Percentiles rank a stretch among this genome's conserved stretches.
These are phyloP conservation scores for Dasyurus viverrinus DNA, from an alignment of 2,113 vertebrate genomes.

Conservation along the genomic window DNA sequence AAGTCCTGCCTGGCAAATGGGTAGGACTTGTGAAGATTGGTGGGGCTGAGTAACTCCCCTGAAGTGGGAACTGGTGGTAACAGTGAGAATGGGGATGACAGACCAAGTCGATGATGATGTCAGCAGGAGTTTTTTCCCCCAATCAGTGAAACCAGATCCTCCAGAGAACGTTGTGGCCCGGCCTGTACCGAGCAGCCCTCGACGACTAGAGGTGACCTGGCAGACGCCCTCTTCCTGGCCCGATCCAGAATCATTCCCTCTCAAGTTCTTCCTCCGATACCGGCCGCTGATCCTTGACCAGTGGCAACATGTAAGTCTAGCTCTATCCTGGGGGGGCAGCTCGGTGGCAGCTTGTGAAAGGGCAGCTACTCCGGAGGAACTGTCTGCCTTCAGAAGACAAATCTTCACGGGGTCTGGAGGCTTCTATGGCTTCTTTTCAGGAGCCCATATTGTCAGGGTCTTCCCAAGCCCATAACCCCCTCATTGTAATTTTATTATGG, in stretches of 20 bases:
- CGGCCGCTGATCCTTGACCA: conserved; percentile 95
- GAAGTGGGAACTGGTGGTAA: not conserved
- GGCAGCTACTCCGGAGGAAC: not conserved
- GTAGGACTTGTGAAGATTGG: not conserved
- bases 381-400: not conserved
- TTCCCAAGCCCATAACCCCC: not conserved
- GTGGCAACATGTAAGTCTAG: conserved; percentile 95
- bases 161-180: conserved; percentile 94
- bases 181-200: conserved; percentile 89
- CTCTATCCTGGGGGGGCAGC: not conserved
- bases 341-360: not conserved
- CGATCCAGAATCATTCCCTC: conserved; percentile 93
- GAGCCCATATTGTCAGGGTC: not conserved
- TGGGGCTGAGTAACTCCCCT: not conserved
- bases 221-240: conserved; percentile 95
- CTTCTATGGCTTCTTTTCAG: not conserved
- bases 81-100: not conserved
- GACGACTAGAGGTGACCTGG: conserved; percentile 95
- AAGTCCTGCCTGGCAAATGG: not conserved
- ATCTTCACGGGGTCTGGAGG: not conserved
- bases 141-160: conserved; percentile 96
- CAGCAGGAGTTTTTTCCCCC: conserved; percentile 30
- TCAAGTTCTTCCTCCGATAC: conserved; percentile 98
- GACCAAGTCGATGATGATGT: not conserved
- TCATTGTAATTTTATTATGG: not conserved